Conservation (phyloP, 2,797 vertebrate species). For the Hozukius guyotensis region DNA sequence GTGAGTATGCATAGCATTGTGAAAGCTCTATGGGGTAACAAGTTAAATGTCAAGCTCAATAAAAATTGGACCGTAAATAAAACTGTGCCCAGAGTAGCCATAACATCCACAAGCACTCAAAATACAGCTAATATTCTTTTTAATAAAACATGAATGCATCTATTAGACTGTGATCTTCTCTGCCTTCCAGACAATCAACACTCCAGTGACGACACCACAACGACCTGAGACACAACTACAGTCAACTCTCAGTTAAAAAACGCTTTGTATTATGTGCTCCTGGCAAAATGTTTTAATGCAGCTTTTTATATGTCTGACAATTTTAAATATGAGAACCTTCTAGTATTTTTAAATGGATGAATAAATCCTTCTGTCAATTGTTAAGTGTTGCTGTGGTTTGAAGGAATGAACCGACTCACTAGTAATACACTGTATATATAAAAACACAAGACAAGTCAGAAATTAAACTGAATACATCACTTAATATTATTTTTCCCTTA, state of each 20-base stretch:
- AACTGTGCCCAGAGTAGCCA: background rate
- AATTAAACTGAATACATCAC: background rate
- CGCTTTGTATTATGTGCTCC: slow-evolving; percentile 6
- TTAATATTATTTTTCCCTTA: background rate
- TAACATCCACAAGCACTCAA: background rate
- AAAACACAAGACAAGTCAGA: background rate
- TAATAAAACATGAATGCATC: slow-evolving; percentile 8
- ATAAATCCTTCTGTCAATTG: slow-evolving; percentile 23
- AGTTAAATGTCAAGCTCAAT: slow-evolving; percentile 29
- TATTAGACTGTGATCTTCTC: slow-evolving; percentile 15
- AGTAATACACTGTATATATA: background rate
- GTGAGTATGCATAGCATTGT: background rate
- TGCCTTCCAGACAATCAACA: slow-evolving; percentile 52
- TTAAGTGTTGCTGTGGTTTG: background rate
- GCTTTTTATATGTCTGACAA: slow-evolving; percentile 7
- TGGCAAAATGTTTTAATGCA: slow-evolving; percentile 18
- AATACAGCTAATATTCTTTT: slow-evolving; percentile 4
- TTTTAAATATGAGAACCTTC: slow-evolving; percentile 16
- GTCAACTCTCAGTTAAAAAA: background rate
- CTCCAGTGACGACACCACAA: slow-evolving; percentile 19
- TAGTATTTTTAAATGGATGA: slow-evolving; percentile 55
- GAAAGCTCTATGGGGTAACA: slow-evolving; percentile 2
- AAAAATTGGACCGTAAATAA: slow-evolving; percentile 21
- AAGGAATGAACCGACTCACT: background rate
- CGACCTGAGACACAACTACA: slow-evolving; percentile 4